These are phyloP conservation scores for Elgaria multicarinata DNA, from an alignment of 2,113 vertebrate genomes.

Conservation along the genomic window DNA sequence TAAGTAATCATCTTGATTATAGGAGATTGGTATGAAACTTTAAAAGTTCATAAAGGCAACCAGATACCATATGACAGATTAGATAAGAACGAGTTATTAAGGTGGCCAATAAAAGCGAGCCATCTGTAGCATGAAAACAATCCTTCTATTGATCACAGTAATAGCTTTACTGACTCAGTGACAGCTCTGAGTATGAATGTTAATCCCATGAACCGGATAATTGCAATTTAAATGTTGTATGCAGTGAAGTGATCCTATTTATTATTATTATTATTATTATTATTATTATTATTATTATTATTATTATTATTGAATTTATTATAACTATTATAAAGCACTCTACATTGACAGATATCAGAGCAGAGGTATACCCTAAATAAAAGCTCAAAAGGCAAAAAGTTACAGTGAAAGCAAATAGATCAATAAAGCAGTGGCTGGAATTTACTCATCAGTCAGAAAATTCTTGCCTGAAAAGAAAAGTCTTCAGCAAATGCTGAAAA, in stretches of 20 bases:
- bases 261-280: too few species aligned
- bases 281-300: too few species aligned
- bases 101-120: constrained; percentile 77
- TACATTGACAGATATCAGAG: too few species aligned
- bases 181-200: constrained; percentile 66
- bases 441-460: too few species aligned
- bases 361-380: too few species aligned
- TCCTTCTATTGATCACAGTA: constrained; percentile 71
- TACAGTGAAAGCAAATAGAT: too few species aligned
- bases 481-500: too few species aligned
- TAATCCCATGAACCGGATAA: constrained; percentile 63
- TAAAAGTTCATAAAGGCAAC: constrained; percentile 75
- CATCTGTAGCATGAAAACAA: constrained; percentile 75
- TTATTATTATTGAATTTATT: too few species aligned
- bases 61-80: constrained; percentile 78
- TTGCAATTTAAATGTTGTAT: constrained; percentile 54
- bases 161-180: constrained; percentile 66
- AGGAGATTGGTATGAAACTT: constrained; percentile 74
- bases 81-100: constrained; percentile 80
- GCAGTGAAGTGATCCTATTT: constrained; percentile 47
- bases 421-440: too few species aligned
- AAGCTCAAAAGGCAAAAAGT: too few species aligned
- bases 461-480: too few species aligned
- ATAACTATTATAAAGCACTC: too few species aligned
- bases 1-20: constrained; percentile 76